phyloP scores from a whole-genome alignment of 2,888 invertebrate species.

The Cephus sareptanus region DNA sequence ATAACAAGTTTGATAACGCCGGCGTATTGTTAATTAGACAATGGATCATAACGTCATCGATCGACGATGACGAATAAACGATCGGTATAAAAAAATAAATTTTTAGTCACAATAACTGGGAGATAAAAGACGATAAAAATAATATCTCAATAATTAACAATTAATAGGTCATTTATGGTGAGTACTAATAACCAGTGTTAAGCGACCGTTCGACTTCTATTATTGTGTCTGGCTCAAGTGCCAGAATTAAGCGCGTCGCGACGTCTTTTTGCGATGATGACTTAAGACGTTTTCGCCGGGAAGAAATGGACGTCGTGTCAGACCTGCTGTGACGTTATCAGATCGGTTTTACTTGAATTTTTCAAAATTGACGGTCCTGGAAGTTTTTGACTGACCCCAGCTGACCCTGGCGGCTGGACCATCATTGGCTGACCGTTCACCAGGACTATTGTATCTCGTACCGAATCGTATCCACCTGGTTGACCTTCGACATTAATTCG shows the following conservation, averaged over 20 bases:
- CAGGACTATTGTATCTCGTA: constrained; percentile 67
- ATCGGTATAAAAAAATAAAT: not conserved
- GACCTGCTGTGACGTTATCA: constrained; percentile 61
- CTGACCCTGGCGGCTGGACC: constrained; percentile 41
- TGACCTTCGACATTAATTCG: constrained; percentile 33
- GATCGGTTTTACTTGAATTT: constrained; percentile 61
- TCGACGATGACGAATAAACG: not conserved
- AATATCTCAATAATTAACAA: constrained; percentile 11
- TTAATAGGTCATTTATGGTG: not conserved
- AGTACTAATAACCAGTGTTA: not conserved
- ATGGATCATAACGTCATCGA: not conserved
- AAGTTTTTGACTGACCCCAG: constrained; percentile 50
- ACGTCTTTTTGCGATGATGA: not conserved
- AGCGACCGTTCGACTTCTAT: not conserved
- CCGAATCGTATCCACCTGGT: constrained; percentile 65
- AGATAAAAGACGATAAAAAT: constrained; percentile 10
- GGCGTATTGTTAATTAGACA: no score
- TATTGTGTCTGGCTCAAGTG: not conserved
- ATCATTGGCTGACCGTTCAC: constrained; percentile 67
- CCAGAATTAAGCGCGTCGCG: not conserved
- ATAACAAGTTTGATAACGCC: not conserved
- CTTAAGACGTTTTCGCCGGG: constrained; percentile 1
- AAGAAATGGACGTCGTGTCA: constrained; percentile 48
- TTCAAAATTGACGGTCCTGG: constrained; percentile 63
- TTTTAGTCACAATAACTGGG: constrained; percentile 1